phyloP scores from a whole-genome alignment of 35 echinoderm and acorn worm genomes.

The Apostichopus japonicus region DNA sequence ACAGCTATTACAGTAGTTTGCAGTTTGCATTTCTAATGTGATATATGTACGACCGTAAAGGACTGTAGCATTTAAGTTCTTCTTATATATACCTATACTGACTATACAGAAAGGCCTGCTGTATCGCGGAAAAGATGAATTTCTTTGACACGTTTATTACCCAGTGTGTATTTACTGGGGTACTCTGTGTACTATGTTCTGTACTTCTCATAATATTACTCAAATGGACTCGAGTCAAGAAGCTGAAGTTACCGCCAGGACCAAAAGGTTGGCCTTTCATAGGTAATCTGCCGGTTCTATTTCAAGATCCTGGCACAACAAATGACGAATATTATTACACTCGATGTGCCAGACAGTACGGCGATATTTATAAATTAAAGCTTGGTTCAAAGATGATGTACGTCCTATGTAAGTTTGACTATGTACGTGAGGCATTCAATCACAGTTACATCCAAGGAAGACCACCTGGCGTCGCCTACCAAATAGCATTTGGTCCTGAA shows the following conservation, averaged over 20 bases:
- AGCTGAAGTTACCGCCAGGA: conserved; percentile 10
- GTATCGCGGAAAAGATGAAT: too few species aligned
- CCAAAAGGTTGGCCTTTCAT: conserved; percentile 22
- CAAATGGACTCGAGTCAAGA: neutral
- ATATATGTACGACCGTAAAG: too few species aligned
- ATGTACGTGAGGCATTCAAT: conserved; percentile 17
- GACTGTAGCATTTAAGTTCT: too few species aligned
- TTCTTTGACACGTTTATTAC: too few species aligned
- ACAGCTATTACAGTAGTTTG: too few species aligned
- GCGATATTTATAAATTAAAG: conserved; percentile 28
- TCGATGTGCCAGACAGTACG: conserved; percentile 9
- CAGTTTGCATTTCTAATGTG: too few species aligned
- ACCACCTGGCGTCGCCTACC: conserved; percentile 16
- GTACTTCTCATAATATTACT: too few species aligned
- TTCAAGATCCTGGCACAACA: neutral
- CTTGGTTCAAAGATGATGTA: conserved; percentile 32
- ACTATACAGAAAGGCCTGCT: too few species aligned
- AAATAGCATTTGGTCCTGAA: conserved; percentile 15
- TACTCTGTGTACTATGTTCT: too few species aligned
- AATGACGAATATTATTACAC: conserved; percentile 25
- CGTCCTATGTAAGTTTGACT: conserved; percentile 20
- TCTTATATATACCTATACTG: too few species aligned
- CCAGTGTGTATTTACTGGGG: too few species aligned
- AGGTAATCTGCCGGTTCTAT: conserved; percentile 23
- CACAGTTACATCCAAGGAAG: conserved; percentile 23